phyloP scores from a whole-genome alignment of 2,113 vertebrate genomes.

The Australoheros scitulus region DNA sequence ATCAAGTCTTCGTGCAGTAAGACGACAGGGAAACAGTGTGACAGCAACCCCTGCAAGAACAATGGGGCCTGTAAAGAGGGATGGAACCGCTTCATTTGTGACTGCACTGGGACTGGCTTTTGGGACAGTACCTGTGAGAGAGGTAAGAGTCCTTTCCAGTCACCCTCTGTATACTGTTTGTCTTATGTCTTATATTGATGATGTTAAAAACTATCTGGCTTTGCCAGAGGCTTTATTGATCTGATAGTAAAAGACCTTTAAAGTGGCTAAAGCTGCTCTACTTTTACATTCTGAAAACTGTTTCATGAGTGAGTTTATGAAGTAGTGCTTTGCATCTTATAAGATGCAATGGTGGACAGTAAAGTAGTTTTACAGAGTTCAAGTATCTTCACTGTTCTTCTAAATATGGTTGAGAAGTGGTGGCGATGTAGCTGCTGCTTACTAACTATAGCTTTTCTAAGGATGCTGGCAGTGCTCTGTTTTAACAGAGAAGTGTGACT shows the following conservation, averaged over 20 bases:
- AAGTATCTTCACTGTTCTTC: not conserved
- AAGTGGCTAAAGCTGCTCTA: constrained; percentile 6
- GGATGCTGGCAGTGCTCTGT: constrained; percentile 30
- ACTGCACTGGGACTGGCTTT: constrained; percentile 92
- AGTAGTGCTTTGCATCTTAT: not conserved
- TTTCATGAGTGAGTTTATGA: not conserved
- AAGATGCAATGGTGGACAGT: not conserved
- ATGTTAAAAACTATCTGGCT: constrained; percentile 1
- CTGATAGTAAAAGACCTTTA: constrained; percentile 20
- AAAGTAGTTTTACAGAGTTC: not conserved
- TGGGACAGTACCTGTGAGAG: constrained; percentile 94
- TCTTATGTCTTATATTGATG: not conserved
- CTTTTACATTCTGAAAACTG: constrained; percentile 9
- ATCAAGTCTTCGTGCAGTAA: constrained; percentile 92
- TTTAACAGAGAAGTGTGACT: constrained; percentile 44
- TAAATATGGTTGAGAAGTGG: not conserved
- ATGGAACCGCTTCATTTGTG: constrained; percentile 97
- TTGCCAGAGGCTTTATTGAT: constrained; percentile 36
- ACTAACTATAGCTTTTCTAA: constrained; percentile 24
- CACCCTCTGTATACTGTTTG: not conserved
- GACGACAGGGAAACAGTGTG: constrained; percentile 88
- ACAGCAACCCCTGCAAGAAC: constrained; percentile 94
- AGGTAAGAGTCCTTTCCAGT: constrained; percentile 76
- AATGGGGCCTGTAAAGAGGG: constrained; percentile 92
- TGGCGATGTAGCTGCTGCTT: not conserved